phyloP scores from a whole-genome alignment of 2,113 vertebrate genomes.

The Hypocryptadius cinnamomeus region DNA sequence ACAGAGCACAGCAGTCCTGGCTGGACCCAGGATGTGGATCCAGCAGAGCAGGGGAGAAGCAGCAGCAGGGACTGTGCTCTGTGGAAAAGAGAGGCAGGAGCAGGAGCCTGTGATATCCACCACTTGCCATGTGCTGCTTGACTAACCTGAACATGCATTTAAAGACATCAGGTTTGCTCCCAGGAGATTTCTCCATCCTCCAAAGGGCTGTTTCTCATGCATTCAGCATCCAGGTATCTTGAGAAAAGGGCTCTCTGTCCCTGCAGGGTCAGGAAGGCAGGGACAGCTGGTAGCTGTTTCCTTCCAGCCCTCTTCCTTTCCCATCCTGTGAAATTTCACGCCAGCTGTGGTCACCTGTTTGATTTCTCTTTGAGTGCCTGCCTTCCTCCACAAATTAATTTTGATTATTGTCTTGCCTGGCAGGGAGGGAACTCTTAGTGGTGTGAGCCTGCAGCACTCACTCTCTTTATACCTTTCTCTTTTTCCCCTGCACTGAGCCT shows the following conservation, averaged over 20 bases:
- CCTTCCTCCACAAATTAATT: slow-evolving; percentile 69
- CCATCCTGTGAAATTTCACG: slow-evolving; percentile 1
- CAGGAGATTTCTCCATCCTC: not conserved
- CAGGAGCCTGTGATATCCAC: not conserved
- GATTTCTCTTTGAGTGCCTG: slow-evolving; percentile 48
- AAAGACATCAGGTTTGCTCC: not conserved
- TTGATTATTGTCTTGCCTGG: slow-evolving; percentile 55
- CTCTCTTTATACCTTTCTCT: slow-evolving; percentile 4
- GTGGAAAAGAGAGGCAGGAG: not conserved
- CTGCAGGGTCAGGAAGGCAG: not conserved
- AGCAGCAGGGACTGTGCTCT: not conserved
- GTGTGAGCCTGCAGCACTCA: not conserved
- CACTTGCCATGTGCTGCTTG: not conserved
- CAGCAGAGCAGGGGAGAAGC: not conserved
- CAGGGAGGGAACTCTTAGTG: not conserved
- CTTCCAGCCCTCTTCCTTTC: not conserved
- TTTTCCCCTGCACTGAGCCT: not conserved
- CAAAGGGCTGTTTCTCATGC: not conserved
- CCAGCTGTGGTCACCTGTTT: slow-evolving; percentile 71
- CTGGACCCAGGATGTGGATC: not conserved
- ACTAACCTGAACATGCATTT: not conserved
- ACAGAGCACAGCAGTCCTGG: not conserved
- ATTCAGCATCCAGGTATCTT: not conserved
- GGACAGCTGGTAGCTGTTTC: not conserved
- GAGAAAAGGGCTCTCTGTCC: not conserved